phyloP scores from a whole-genome alignment of 2,888 invertebrate genomes.

The Hyppa rectilinea region DNA sequence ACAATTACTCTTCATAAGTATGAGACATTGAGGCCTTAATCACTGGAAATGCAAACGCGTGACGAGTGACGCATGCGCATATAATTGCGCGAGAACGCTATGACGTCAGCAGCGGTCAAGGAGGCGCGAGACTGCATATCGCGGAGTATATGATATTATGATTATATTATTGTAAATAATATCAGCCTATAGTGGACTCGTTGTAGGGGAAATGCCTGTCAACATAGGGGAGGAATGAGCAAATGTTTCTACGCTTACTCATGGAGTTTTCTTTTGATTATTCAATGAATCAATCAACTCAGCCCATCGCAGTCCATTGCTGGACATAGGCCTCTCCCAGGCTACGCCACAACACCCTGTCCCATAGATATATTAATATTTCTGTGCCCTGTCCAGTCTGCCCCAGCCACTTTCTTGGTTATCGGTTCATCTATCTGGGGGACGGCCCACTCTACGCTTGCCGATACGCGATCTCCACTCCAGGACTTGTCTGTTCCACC shows the following conservation, averaged over 20 bases:
- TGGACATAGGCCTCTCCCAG: too few species aligned
- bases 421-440: too few species aligned
- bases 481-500: too few species aligned
- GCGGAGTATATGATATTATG: not conserved
- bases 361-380: too few species aligned
- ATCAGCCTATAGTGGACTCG: not conserved
- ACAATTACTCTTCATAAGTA: not conserved
- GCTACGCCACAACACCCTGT: too few species aligned
- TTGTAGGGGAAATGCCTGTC: not conserved
- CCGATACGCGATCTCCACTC: too few species aligned
- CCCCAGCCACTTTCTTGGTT: too few species aligned
- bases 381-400: too few species aligned
- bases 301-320: too few species aligned
- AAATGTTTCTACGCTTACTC: not conserved
- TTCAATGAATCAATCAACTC: too few species aligned
- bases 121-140: conserved; percentile 22
- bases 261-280: not conserved
- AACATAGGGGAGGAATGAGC: not conserved
- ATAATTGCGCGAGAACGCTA: conserved; percentile 48
- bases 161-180: conserved; percentile 1
- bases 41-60: conserved; percentile 27
- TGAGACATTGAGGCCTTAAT: conserved; percentile 11
- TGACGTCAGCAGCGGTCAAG: conserved; percentile 57
- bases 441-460: too few species aligned
- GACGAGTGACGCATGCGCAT: conserved; percentile 54